Conservation (phyloP, 2,797 vertebrate genomes). For the Spinus olivaceus region DNA sequence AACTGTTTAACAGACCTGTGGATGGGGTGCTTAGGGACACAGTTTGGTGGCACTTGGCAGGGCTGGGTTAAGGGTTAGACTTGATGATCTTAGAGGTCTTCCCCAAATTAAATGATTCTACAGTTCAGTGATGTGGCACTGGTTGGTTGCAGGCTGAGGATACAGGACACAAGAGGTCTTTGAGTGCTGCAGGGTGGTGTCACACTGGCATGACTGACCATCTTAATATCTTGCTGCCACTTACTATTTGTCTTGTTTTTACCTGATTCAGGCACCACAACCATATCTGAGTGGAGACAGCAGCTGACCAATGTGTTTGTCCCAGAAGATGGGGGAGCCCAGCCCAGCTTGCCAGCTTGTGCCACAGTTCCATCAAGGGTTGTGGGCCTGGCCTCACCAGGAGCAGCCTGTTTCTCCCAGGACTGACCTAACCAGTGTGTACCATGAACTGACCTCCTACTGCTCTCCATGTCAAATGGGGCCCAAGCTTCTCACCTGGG, state of each 20-base stretch:
- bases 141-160: background rate
- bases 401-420: background rate
- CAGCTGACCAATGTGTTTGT: background rate
- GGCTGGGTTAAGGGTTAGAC: background rate
- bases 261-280: background rate
- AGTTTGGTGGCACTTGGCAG: background rate
- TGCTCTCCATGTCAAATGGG: background rate
- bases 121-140: background rate
- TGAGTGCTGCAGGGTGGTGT: background rate
- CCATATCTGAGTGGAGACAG: background rate
- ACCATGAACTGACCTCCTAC: background rate
- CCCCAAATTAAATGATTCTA: background rate
- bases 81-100: background rate
- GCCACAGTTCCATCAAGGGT: accelerated
- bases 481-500: background rate
- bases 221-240: background rate
- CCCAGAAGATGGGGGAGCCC: background rate
- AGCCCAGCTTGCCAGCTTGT: background rate
- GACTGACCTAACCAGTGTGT: background rate
- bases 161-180: background rate
- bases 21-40: background rate
- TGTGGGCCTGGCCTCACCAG: background rate
- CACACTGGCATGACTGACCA: accelerated
- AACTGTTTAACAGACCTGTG: background rate
- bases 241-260: background rate